Percentiles rank a stretch among this genome's conserved stretches.
Conservation (phyloP, 1,140 invertebrate species). For the Drosophila lacteicornis region DNA sequence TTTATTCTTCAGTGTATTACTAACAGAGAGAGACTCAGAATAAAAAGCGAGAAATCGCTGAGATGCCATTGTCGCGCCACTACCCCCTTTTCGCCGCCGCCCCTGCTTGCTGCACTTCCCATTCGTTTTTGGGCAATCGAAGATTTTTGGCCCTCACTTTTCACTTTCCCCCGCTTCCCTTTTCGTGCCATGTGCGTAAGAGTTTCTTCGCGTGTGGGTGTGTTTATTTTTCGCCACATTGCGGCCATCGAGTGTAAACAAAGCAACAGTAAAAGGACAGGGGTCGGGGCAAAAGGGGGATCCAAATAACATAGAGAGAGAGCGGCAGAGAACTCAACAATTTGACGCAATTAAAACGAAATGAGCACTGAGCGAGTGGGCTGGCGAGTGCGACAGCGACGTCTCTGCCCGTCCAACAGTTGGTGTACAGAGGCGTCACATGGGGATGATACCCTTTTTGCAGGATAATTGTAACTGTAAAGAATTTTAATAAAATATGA, state of each 20-base stretch:
- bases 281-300: background rate
- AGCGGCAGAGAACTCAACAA: slow-evolving; percentile 38
- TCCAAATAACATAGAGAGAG: slow-evolving; percentile 4
- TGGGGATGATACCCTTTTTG: background rate
- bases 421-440: slow-evolving; percentile 16
- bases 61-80: slow-evolving; percentile 38
- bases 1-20: background rate
- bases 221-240: slow-evolving; percentile 71
- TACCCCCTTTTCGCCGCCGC: background rate
- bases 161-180: slow-evolving; percentile 27
- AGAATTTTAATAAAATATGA: too few relatives aligned
- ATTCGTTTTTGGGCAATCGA: slow-evolving; percentile 48
- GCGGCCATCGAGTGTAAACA: slow-evolving; percentile 59
- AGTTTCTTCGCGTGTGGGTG: slow-evolving; percentile 32
- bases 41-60: slow-evolving; percentile 23
- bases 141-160: slow-evolving; percentile 20
- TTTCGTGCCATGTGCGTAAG: slow-evolving; percentile 42
- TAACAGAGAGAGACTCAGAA: background rate
- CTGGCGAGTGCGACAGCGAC: background rate
- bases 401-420: slow-evolving; percentile 18
- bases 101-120: slow-evolving; percentile 8
- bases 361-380: slow-evolving; percentile 33
- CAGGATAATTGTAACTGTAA: background rate
- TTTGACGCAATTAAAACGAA: slow-evolving; percentile 62
- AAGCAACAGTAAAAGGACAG: slow-evolving; percentile 20